Percentiles rank a stretch among this genome's conserved stretches.
Conservation (phyloP, 1,140 invertebrate genomes). For the Lethrus apterus region DNA sequence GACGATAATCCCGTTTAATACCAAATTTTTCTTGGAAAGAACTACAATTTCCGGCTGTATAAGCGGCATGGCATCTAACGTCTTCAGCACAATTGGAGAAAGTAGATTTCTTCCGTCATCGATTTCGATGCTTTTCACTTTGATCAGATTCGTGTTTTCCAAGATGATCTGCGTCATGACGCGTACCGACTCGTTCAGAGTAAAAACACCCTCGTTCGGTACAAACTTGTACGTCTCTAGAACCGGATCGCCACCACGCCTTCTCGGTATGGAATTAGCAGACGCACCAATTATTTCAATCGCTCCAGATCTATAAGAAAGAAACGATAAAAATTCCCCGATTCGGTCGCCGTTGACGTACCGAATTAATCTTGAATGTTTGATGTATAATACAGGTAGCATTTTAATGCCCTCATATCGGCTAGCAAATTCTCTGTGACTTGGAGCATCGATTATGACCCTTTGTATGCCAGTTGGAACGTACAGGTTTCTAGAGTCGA, state of each 20-base stretch:
- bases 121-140: slow-evolving; percentile 66
- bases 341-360: no score
- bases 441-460: slow-evolving; percentile 67
- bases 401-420: no score
- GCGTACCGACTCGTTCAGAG: slow-evolving; percentile 57
- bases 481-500: slow-evolving; percentile 66
- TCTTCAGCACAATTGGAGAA: no score
- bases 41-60: slow-evolving; percentile 52
- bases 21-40: slow-evolving; percentile 43
- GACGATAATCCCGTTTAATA: slow-evolving; percentile 47
- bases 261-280: slow-evolving; percentile 62
- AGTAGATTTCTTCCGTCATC: slow-evolving; percentile 49
- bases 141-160: slow-evolving; percentile 63
- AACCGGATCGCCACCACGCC: slow-evolving; percentile 62
- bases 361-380: no score
- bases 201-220: slow-evolving; percentile 54
- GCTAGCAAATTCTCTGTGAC: slow-evolving; percentile 56
- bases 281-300: slow-evolving; percentile 79
- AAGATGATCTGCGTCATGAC: slow-evolving; percentile 60
- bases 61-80: slow-evolving; percentile 43
- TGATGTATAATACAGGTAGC: no score
- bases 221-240: slow-evolving; percentile 69
- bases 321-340: slow-evolving; percentile 4
- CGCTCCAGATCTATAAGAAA: slow-evolving; percentile 55
- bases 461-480: slow-evolving; percentile 80